phyloP scores from a whole-genome alignment of 35 echinoderm and acorn worm genomes.

The Amphiura filiformis region DNA sequence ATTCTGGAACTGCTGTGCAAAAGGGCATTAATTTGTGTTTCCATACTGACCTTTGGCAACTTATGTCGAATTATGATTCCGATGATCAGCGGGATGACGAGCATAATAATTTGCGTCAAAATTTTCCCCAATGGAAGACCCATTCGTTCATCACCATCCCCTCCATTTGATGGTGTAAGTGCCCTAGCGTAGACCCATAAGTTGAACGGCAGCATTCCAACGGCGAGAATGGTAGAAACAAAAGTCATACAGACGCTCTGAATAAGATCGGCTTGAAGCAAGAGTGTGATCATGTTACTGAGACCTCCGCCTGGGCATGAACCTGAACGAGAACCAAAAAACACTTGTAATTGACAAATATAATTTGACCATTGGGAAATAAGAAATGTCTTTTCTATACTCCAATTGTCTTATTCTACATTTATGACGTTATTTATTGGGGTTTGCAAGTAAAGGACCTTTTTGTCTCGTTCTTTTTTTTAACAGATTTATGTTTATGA shows the following conservation, averaged over 20 bases:
- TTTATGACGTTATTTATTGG: too few species aligned
- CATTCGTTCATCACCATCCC: slow-evolving; percentile 39
- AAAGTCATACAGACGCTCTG: slow-evolving; percentile 95
- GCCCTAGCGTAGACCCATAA: slow-evolving; percentile 82
- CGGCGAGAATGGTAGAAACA: slow-evolving; percentile 61
- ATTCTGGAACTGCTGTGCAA: not conserved
- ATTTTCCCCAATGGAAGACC: slow-evolving; percentile 77
- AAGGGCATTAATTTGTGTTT: not conserved
- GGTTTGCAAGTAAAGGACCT: too few species aligned
- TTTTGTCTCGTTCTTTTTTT: too few species aligned
- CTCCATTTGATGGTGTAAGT: slow-evolving; percentile 38
- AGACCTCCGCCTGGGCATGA: slow-evolving; percentile 91
- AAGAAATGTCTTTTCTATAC: not conserved
- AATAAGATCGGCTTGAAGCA: slow-evolving; percentile 86
- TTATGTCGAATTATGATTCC: slow-evolving; percentile 85
- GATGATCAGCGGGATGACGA: slow-evolving; percentile 69
- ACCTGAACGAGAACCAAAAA: not conserved
- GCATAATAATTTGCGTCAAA: slow-evolving; percentile 77
- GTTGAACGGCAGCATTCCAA: slow-evolving; percentile 89
- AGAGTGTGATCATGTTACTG: slow-evolving; percentile 92
- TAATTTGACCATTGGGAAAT: not conserved
- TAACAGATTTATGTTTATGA: too few species aligned
- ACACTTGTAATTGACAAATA: not conserved
- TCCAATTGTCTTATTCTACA: not conserved
- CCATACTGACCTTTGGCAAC: slow-evolving; percentile 47